phyloP scores from a whole-genome alignment of 2,888 invertebrate species.

The Smittia aterrima region DNA sequence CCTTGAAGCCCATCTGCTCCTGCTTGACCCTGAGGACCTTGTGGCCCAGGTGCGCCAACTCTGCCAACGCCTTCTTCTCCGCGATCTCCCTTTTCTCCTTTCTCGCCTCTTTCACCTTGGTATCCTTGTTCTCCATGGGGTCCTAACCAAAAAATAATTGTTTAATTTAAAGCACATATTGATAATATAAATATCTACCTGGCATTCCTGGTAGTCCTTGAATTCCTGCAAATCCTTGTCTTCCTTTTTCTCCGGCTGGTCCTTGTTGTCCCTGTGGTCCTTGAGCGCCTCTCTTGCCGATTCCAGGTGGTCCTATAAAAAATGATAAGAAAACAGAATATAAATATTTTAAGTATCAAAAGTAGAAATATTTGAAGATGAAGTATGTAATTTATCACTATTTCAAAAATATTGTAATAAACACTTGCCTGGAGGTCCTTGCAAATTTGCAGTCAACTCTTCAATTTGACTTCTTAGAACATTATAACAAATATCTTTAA shows the following conservation, averaged over 20 bases:
- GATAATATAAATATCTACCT: too few species aligned
- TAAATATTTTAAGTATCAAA: neutral
- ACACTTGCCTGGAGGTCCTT: constrained; percentile 27
- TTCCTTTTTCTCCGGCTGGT: constrained; percentile 24
- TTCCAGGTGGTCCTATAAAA: constrained; percentile 3
- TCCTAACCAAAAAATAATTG: constrained; percentile 3
- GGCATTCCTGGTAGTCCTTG: constrained; percentile 14
- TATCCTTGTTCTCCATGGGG: constrained; percentile 28
- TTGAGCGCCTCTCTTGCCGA: neutral
- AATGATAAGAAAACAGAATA: neutral
- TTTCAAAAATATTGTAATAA: too few species aligned
- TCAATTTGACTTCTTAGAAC: constrained; percentile 61
- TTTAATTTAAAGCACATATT: neutral
- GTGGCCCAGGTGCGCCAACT: constrained; percentile 50
- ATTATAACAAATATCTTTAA: constrained; percentile 76
- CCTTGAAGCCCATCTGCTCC: constrained; percentile 1
- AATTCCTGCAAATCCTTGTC: constrained; percentile 13
- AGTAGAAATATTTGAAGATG: neutral
- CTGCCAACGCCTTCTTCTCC: constrained; percentile 65
- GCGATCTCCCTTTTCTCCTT: constrained; percentile 27
- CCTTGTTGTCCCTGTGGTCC: constrained; percentile 23
- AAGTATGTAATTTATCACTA: too few species aligned
- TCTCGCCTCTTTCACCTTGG: constrained; percentile 29
- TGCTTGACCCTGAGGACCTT: neutral
- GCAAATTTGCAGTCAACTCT: constrained; percentile 30